Conservation (phyloP, 2,888 invertebrate species). For the Strigamia transsilvanica region DNA sequence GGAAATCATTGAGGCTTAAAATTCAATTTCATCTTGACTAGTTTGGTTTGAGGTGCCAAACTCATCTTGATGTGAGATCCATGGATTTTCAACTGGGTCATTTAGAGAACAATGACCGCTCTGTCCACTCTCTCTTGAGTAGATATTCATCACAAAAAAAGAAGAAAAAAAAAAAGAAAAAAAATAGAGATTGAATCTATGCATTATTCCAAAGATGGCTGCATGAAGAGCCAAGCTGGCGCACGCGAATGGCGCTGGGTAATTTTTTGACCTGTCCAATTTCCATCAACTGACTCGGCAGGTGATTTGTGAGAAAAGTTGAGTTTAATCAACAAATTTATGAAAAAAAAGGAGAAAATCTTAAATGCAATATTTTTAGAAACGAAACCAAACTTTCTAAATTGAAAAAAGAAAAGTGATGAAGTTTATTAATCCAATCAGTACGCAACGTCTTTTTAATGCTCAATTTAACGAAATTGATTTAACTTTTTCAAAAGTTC, state of each 20-base stretch:
- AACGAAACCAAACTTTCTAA: not conserved
- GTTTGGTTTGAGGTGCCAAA: constrained; percentile 2
- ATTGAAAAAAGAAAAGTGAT: too few species aligned
- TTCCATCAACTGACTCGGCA: not conserved
- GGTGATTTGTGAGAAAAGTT: not conserved
- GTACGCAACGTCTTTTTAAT: too few species aligned
- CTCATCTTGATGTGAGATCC: not conserved
- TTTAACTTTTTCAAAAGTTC: too few species aligned
- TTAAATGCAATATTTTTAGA: not conserved
- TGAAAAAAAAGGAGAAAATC: not conserved
- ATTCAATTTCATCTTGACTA: constrained; percentile 2
- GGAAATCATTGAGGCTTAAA: constrained; percentile 3
- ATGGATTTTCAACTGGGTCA: constrained; percentile 1
- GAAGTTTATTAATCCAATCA: too few species aligned
- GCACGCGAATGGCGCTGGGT: not conserved
- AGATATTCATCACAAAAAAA: not conserved
- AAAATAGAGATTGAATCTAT: not conserved
- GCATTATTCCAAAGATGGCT: not conserved
- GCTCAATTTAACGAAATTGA: too few species aligned
- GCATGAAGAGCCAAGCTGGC: not conserved
- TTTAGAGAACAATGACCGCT: constrained; percentile 1
- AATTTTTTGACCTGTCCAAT: constrained; percentile 6
- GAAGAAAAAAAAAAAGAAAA: not conserved
- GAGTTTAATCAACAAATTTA: not conserved
- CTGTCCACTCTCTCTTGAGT: not conserved